These are phyloP conservation scores for Peromyscus leucopus DNA, from an alignment of 2,113 vertebrate genomes.

Conservation along the genomic window DNA sequence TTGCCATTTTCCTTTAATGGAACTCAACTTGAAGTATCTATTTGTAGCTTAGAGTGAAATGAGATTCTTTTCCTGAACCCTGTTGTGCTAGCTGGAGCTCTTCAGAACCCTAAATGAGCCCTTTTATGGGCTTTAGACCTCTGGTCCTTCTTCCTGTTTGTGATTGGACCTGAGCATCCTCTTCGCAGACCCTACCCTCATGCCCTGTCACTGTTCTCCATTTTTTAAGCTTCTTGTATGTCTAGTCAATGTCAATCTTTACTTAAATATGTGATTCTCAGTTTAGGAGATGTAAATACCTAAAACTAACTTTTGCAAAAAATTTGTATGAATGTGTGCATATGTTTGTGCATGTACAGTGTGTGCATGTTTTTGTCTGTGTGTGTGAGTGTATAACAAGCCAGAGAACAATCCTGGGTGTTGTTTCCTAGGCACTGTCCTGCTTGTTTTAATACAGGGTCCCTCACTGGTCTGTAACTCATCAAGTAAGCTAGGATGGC, in stretches of 20 bases:
- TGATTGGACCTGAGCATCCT: conserved; percentile 44
- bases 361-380: neutral
- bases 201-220: neutral
- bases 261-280: neutral
- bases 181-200: neutral
- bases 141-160: neutral
- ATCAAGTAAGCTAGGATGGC: neutral
- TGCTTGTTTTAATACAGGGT: neutral
- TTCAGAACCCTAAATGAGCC: conserved; percentile 61
- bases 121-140: conserved; percentile 31
- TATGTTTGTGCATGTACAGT: neutral
- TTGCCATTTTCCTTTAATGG: conserved; percentile 73
- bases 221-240: conserved; percentile 9
- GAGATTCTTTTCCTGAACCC: conserved; percentile 39
- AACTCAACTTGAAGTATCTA: conserved; percentile 69
- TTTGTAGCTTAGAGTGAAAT: conserved; percentile 62
- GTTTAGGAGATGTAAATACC: neutral
- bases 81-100: conserved; percentile 59
- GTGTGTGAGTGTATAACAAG: too few species aligned
- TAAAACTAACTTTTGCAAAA: conserved; percentile 31
- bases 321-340: neutral
- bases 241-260: neutral
- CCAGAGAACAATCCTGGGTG: neutral
- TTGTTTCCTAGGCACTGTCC: neutral
- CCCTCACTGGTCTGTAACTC: neutral